Evolutionary conservation across 1,140 invertebrate genomes (phyloP), one percentile per base, ranked within the genome.

Genomic region (Cyclina sinensis): DNA sequence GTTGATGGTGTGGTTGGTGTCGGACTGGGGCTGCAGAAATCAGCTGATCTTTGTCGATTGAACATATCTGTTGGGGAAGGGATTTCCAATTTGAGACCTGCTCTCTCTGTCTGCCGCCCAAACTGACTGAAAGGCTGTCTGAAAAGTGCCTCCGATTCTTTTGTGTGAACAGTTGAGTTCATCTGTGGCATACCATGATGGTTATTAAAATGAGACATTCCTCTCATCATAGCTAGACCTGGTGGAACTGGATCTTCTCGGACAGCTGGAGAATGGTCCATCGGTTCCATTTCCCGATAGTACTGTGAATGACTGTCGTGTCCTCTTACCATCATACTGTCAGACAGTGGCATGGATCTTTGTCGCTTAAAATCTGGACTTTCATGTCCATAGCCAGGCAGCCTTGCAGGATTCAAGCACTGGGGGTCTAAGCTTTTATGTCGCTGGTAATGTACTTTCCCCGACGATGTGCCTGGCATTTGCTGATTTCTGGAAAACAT

Each of bases 351-450:
- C 84, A 86, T 86, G 18, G 84, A 86, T 24, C 84, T 37, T 35
- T 86, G 84, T 54, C 84, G 84, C 24, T 86, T 86, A 62, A 86
- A 78, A 9, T 86, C 84, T 30, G 84, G 84, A 65, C 84, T 86
- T 51, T 30, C 32, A 16, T 86, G 84, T 0, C 78, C 73, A n/a
- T 78, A 86, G 16, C 51, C 70, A 14, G 70, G 84, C 84, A 86
- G 16, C 14, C 35, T 24, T 43, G 54, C 0, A n/a, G n/a, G 0
- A 24, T 27, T 85, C 1, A 48, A 43, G 30, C 84, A 57, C 0
- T 46, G 35, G 0, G 74, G 30, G 21, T 86, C 84, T 18, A 78
- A 21, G 37, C 73, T 86, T 32, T 86, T 86, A 24, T 86, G 84
- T 39, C 84, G 37, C 32, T 54, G 46, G 82, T 73, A 85, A 21